Evolutionary conservation across 2,113 vertebrate species (phyloP).

Genomic region (Etheostoma cragini): DNA sequence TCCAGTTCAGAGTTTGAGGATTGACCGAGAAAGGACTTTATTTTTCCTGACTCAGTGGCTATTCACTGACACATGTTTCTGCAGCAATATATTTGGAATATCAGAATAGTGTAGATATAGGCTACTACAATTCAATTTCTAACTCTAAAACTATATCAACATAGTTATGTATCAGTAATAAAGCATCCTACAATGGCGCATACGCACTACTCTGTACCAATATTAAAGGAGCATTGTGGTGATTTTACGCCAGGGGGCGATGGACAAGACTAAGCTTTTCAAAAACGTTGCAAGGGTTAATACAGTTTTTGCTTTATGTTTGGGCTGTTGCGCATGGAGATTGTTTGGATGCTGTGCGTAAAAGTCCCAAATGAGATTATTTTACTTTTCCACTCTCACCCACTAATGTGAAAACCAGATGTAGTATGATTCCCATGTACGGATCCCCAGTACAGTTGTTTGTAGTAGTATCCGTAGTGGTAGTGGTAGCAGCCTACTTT

Average conservation of each 20-base stretch:
- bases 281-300: not conserved
- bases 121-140: not conserved
- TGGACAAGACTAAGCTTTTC: not conserved
- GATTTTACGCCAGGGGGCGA: not conserved
- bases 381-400: conserved; percentile 52
- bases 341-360: conserved; percentile 31
- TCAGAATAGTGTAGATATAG: no score
- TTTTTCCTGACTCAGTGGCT: not conserved
- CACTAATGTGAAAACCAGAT: conserved; percentile 64
- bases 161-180: not conserved
- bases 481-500: not conserved
- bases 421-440: conserved; percentile 14
- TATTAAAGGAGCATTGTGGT: not conserved
- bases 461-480: not conserved
- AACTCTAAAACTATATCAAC: not conserved
- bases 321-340: conserved; percentile 44
- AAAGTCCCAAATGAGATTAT: conserved; percentile 42
- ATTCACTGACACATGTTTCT: not conserved
- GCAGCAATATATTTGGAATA: not conserved
- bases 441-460: not conserved
- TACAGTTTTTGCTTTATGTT: conserved; percentile 11
- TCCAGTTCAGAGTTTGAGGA: conserved; percentile 36
- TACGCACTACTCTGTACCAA: not conserved
- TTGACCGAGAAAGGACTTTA: conserved; percentile 1
- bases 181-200: not conserved